These are phyloP conservation scores for Odontocerum albicorne DNA, from an alignment of 2,888 invertebrate genomes.

Conservation along the genomic window DNA sequence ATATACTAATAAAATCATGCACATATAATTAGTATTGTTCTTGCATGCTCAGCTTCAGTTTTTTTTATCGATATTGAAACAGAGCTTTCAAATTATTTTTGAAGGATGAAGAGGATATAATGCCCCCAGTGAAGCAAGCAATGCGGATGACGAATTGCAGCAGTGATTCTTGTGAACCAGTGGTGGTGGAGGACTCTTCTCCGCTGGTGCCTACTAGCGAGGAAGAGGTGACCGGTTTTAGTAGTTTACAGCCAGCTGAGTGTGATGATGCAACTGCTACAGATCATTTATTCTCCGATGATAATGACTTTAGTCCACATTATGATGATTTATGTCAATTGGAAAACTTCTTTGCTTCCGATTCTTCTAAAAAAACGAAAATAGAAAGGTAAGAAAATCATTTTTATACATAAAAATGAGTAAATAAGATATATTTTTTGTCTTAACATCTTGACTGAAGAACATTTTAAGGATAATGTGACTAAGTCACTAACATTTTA, in stretches of 20 bases:
- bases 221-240: slow-evolving; percentile 20
- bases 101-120: slow-evolving; percentile 50
- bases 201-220: slow-evolving; percentile 46
- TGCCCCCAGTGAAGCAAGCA: slow-evolving; percentile 50
- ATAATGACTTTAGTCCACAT: slow-evolving; percentile 47
- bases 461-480: too few relatives aligned
- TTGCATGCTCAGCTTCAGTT: too few relatives aligned
- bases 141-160: slow-evolving; percentile 41
- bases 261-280: slow-evolving; percentile 12
- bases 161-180: slow-evolving; percentile 42
- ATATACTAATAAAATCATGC: too few relatives aligned
- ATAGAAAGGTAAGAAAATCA: slow-evolving; percentile 16
- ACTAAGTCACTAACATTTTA: too few relatives aligned
- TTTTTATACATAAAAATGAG: too few relatives aligned
- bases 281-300: slow-evolving; percentile 23
- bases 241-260: not conserved
- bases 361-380: slow-evolving; percentile 48
- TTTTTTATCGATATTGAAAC: too few relatives aligned
- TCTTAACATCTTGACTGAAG: too few relatives aligned
- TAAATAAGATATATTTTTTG: too few relatives aligned
- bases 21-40: too few relatives aligned
- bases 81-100: too few relatives aligned
- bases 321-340: slow-evolving; percentile 54
- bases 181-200: slow-evolving; percentile 41
- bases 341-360: slow-evolving; percentile 54